Evolutionary conservation across 2,797 vertebrate genomes (phyloP).

Genomic region (Propithecus perrieri): DNA sequence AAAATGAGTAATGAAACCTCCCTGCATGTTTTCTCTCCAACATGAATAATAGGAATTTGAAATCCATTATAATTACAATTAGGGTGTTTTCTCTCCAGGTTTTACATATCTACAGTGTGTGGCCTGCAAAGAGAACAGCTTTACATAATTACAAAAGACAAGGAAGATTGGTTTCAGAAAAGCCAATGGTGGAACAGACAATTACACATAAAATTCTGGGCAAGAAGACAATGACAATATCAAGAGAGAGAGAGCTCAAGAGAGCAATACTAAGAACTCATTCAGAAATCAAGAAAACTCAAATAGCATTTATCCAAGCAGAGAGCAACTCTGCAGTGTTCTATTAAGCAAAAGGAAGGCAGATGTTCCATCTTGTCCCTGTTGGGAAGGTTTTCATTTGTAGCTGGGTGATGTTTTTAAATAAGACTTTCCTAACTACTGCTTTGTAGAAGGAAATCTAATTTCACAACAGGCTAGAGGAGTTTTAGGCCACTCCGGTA

Average conservation of each 20-base stretch:
- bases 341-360: conserved; percentile 62
- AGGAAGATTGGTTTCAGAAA: conserved; percentile 76
- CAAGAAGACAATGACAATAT: conserved; percentile 59
- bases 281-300: conserved; percentile 64
- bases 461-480: conserved; percentile 17
- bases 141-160: conserved; percentile 77
- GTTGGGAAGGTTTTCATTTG: conserved; percentile 64
- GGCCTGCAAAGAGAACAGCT: conserved; percentile 63
- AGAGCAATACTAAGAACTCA: conserved; percentile 62
- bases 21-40: conserved; percentile 61
- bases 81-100: conserved; percentile 67
- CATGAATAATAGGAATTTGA: conserved; percentile 67
- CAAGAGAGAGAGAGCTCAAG: conserved; percentile 33
- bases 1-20: conserved; percentile 50
- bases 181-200: conserved; percentile 60
- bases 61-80: conserved; percentile 71
- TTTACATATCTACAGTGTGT: conserved; percentile 63
- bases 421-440: conserved; percentile 54
- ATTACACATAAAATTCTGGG: conserved; percentile 69
- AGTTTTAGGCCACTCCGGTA: background rate
- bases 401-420: conserved; percentile 68
- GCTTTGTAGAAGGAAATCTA: conserved; percentile 45
- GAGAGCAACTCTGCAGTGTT: conserved; percentile 52
- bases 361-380: conserved; percentile 65
- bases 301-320: conserved; percentile 61